Base-by-base conservation (phyloP, 2,797 vertebrate species). In the Nyctalus aviator region DNA sequence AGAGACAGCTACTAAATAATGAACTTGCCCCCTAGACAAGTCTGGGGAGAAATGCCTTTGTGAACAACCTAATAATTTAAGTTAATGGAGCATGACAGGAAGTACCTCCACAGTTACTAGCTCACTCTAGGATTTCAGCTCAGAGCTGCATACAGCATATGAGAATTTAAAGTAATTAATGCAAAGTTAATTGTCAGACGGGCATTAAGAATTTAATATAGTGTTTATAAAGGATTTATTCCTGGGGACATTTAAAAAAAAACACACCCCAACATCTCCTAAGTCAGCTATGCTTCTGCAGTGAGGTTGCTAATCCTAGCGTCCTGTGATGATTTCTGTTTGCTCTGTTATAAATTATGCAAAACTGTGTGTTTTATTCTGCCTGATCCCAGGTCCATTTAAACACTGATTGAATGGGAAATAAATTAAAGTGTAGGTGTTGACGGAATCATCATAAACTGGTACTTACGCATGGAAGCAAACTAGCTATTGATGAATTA, bases 271-370 rank as follows among this genome's bases (percentile, higher is more conserved):
- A 46, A 17, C 57, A 76, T 72, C 72, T 90, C 89, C 79, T 71
- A 35, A 69, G 41, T 57, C 79, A 87, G 35, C 90, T 69, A 85
- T 68, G 77, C 79, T 82, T 53, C 84, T 84, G n/a, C 76, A 84
- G 9, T 18, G n/a, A 86, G 79, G 20, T 57, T 62, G 91, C 85
- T 72, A 72, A 71, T n/a, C 30, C 81, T 77, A 20, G 86, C 76
- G 18, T 84, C 64, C 69, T 85, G 5, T 13, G 55, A 73, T 53
- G 73, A 46, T 35, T 88, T 89, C 46, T n/a, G 21, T 30, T 86
- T 46, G 78, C 50, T 93, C 77, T 25, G 37, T 71, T 76, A 41
- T 62, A 88, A 96, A 96, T 95, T 95, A 94, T 92, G 64, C 66
- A 88, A 94, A 97, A 79, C 59, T 3, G 1, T 30, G 8, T 64